A percentile compares a stretch with the other conserved stretches of the same genome.
Conservation (phyloP, 2,888 invertebrate genomes). For the Fabriciana adippe region DNA sequence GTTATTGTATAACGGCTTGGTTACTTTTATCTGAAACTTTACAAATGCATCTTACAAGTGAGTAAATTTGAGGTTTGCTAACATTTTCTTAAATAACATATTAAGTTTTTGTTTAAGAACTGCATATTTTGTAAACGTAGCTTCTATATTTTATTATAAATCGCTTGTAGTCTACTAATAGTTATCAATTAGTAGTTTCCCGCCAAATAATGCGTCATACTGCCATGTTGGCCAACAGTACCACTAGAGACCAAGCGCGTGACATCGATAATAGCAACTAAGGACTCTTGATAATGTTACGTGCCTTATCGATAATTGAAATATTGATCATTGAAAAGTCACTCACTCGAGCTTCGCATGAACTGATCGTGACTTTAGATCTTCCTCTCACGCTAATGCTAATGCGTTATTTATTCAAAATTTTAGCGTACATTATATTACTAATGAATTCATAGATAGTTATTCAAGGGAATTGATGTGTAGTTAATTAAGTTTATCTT, state of each 20-base stretch:
- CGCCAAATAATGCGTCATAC: constrained; percentile 44
- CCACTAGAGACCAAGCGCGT: constrained; percentile 61
- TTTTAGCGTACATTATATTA: no score
- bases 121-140: background rate
- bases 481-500: no score
- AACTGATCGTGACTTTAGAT: constrained; percentile 10
- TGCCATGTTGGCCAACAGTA: constrained; percentile 65
- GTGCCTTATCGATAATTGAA: constrained; percentile 66
- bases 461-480: no score
- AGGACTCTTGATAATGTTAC: constrained; percentile 52
- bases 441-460: no score
- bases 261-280: constrained; percentile 63
- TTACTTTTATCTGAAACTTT: constrained; percentile 9
- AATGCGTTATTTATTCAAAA: background rate
- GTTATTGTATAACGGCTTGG: background rate
- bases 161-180: background rate
- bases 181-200: constrained; percentile 35
- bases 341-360: constrained; percentile 21
- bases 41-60: no score
- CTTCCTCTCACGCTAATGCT: background rate
- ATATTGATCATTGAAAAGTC: constrained; percentile 44
- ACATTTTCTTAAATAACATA: no score
- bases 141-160: background rate
- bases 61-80: no score
- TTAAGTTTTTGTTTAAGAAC: background rate